Conservation (phyloP, 2,113 vertebrate species). For the Vimba vimba region DNA sequence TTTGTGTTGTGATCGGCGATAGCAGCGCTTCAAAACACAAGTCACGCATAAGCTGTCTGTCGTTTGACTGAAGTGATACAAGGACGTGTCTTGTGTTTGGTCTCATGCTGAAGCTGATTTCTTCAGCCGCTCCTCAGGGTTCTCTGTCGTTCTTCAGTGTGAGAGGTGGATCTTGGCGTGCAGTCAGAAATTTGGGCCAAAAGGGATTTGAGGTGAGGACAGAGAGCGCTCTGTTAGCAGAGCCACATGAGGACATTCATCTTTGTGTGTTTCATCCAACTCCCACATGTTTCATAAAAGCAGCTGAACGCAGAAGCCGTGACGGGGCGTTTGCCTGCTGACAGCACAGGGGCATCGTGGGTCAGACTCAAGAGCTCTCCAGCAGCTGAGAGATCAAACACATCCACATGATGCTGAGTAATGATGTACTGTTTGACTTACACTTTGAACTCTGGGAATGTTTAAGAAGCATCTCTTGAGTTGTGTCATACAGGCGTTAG, state of each 20-base stretch:
- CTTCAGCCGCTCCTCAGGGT: constrained; percentile 28
- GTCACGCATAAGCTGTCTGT: neutral
- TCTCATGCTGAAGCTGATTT: neutral
- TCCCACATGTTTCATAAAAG: constrained; percentile 55
- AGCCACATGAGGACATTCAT: constrained; percentile 50
- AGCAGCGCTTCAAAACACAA: constrained; percentile 39
- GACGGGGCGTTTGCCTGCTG: constrained; percentile 60
- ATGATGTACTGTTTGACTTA: constrained; percentile 59
- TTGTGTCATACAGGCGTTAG: constrained; percentile 1
- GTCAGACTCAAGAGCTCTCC: constrained; percentile 72
- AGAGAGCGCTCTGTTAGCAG: constrained; percentile 50
- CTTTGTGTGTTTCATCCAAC: constrained; percentile 43
- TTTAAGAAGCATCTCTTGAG: constrained; percentile 57
- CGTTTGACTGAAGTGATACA: neutral
- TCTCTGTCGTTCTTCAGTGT: neutral
- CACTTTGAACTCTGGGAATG: constrained; percentile 63
- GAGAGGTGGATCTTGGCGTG: constrained; percentile 44
- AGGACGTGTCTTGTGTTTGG: neutral
- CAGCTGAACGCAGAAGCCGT: constrained; percentile 55
- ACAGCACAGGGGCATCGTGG: constrained; percentile 66
- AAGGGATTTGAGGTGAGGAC: constrained; percentile 57
- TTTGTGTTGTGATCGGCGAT: constrained; percentile 35
- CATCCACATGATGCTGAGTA: constrained; percentile 55
- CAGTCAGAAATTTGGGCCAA: constrained; percentile 46
- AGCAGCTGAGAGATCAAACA: constrained; percentile 62